Evolutionary conservation across 2,113 vertebrate species (phyloP), one percentile per base, ranked within the genome.

Genomic region (Colius striatus): DNA sequence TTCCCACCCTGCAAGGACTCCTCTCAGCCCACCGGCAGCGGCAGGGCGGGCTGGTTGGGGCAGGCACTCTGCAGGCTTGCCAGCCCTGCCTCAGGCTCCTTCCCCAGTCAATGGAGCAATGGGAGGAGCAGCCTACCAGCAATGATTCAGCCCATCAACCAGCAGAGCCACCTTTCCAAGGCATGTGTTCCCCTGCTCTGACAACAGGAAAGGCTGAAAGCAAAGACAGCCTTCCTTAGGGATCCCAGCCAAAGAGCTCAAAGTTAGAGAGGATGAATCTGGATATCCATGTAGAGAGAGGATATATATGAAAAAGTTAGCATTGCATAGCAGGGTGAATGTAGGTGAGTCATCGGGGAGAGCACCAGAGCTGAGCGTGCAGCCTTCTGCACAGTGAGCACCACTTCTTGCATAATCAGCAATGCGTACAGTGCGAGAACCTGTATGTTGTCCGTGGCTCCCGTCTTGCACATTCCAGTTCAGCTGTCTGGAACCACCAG

Each of bases 51-150:
- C 93, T 90, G 66, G 93, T 41, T 73, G 76, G 80, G 76, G 11
- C 91, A 94, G 1, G 51, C 70, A 73, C 75, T 45, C 12, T 1
- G 1, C 19, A 61, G 67, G n/a, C 68, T 95, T 86, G 63, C 60
- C 85, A 93, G 62, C 20, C 13, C 65, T 84, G 73, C 81, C 54
- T 12, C 54, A 32, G 75, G 87, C 74, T 95, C 23, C 54, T 76
- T 90, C 65, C 15, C 30, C 47, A 30, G 78, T 72, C 81, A 82
- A 7, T 65, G 74, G 87, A 82, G 53, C 25, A 66, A 51, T 0
- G 1, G 2, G 9, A 48, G 14, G 16, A 87, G 75, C 57, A 89
- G 68, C 76, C 63, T 22, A 22, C 54, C 1, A 0, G 36, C 53
- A 47, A 2, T 70, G 78, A 77, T 23, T 65, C 82, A 84, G 75